Evolutionary conservation across 2,888 invertebrate genomes (phyloP).

Genomic region (Heterodera filipjevi): DNA sequence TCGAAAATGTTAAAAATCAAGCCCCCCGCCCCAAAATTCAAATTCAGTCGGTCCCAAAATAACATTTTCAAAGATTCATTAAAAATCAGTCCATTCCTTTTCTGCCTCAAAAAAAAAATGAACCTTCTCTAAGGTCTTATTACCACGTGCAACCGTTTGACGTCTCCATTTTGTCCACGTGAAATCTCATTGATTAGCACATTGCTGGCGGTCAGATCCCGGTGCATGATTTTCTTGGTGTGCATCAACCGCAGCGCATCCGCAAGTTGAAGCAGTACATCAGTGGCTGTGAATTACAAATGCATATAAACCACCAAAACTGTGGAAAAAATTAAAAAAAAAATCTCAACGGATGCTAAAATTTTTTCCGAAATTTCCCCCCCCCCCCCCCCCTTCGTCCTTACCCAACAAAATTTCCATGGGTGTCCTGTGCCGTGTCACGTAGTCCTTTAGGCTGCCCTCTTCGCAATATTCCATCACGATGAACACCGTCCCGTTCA

Average conservation of each 20-base stretch:
- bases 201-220: constrained; percentile 51
- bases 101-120: too few relatives aligned
- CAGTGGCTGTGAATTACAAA: constrained; percentile 39
- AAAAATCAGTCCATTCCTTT: too few relatives aligned
- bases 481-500: constrained; percentile 40
- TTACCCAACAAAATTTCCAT: constrained; percentile 27
- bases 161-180: neutral
- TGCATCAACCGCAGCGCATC: constrained; percentile 47
- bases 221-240: constrained; percentile 41
- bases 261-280: constrained; percentile 46
- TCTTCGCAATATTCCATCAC: constrained; percentile 49
- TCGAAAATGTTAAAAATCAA: too few relatives aligned
- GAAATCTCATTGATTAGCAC: constrained; percentile 44
- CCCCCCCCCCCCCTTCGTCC: neutral
- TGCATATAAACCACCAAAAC: too few relatives aligned
- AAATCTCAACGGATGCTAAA: too few relatives aligned
- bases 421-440: constrained; percentile 36
- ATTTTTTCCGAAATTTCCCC: neutral
- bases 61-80: too few relatives aligned
- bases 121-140: too few relatives aligned
- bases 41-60: too few relatives aligned
- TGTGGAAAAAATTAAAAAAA: too few relatives aligned
- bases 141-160: constrained; percentile 23
- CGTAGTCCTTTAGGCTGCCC: constrained; percentile 43
- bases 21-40: too few relatives aligned